These are phyloP conservation scores for Caenorhabditis remanei DNA, from an alignment of 1,140 invertebrate genomes.

Conservation along the genomic window DNA sequence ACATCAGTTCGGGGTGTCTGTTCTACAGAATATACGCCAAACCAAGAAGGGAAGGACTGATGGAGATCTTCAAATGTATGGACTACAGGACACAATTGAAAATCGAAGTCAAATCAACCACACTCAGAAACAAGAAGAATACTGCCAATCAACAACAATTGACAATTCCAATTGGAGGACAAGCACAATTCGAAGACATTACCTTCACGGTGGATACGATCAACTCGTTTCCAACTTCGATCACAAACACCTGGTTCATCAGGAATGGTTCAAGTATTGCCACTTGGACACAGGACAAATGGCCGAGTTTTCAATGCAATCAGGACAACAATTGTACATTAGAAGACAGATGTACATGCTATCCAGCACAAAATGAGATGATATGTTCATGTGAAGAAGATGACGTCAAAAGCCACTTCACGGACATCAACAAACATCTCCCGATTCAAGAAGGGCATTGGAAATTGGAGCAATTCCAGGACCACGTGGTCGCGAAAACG, in stretches of 20 bases:
- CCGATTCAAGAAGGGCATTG: constrained; percentile 1
- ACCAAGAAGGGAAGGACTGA: neutral
- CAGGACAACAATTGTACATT: neutral
- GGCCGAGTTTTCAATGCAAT: neutral
- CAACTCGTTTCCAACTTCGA: neutral
- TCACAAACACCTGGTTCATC: neutral
- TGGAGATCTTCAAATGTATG: neutral
- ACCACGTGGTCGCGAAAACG: neutral
- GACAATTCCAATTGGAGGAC: neutral
- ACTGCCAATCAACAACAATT: neutral
- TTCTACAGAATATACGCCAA: constrained; percentile 40
- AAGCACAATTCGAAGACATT: neutral
- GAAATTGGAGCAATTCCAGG: neutral
- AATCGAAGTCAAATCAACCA: neutral
- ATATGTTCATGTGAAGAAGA: neutral
- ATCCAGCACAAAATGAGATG: neutral
- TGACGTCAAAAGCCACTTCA: neutral
- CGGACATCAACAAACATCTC: neutral
- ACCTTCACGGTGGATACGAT: neutral
- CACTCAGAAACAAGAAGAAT: neutral
- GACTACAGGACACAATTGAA: neutral
- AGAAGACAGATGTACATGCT: neutral
- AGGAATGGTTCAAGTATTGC: neutral
- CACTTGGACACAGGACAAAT: neutral
- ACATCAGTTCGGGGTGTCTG: constrained; percentile 35